Conservation (phyloP, 2,888 invertebrate genomes). For the Dorcus parallelipipedus region DNA sequence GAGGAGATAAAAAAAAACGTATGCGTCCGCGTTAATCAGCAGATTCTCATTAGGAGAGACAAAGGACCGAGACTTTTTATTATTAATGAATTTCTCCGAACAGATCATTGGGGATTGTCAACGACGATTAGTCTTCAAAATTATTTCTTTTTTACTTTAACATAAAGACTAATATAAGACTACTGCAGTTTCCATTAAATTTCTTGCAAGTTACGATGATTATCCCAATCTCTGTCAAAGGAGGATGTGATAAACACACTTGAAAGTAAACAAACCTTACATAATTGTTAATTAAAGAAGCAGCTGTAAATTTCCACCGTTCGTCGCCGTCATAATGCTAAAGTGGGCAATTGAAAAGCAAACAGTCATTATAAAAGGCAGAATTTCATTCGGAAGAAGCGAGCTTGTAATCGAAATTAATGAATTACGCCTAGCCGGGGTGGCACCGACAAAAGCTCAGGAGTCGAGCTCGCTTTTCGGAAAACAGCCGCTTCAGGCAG, state of each 20-base stretch:
- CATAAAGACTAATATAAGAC: too few relatives aligned
- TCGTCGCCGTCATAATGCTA: conserved; percentile 3
- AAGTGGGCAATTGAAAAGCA: conserved; percentile 6
- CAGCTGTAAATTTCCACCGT: conserved; percentile 9
- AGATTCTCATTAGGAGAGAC: conserved; percentile 27
- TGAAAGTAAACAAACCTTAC: conserved; percentile 5
- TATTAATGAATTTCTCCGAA: too few relatives aligned
- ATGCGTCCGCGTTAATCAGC: conserved; percentile 21
- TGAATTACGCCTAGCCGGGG: conserved; percentile 34
- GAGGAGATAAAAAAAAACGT: not conserved
- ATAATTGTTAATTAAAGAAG: conserved; percentile 15
- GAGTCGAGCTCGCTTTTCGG: conserved; percentile 28
- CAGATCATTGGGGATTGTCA: too few relatives aligned
- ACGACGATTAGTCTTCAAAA: too few relatives aligned
- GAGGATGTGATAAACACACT: not conserved
- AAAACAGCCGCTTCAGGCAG: conserved; percentile 34
- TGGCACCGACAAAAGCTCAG: conserved; percentile 25
- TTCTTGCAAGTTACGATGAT: too few relatives aligned
- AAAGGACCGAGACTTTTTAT: conserved; percentile 23
- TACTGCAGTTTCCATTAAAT: too few relatives aligned
- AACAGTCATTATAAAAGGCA: conserved; percentile 3
- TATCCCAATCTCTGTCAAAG: too few relatives aligned
- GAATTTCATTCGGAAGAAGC: conserved; percentile 21
- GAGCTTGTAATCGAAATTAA: conserved; percentile 27
- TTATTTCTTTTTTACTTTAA: too few relatives aligned